Conservation (phyloP, 2,888 invertebrate species). For the Epiblema foenella region DNA sequence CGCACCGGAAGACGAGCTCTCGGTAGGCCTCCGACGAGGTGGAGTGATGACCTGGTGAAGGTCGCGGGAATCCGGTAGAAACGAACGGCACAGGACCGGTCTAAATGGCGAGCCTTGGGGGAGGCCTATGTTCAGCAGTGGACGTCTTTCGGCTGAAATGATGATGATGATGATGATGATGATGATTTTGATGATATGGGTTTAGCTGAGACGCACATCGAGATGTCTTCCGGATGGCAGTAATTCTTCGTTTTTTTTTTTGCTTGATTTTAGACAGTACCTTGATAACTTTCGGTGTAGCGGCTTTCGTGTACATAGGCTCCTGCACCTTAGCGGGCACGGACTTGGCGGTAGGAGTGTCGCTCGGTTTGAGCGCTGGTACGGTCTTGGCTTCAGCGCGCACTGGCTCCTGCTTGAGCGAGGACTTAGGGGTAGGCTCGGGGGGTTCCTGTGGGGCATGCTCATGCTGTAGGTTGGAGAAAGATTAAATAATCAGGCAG, state of each 20-base stretch:
- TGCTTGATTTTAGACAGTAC: slow-evolving; percentile 49
- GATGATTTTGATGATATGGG: no score
- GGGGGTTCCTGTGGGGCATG: slow-evolving; percentile 60
- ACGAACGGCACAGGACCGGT: no score
- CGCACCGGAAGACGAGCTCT: no score
- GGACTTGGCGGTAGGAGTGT: slow-evolving; percentile 67
- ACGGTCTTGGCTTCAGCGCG: slow-evolving; percentile 74
- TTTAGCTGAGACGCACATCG: no score
- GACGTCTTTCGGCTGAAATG: no score
- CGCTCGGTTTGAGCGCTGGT: slow-evolving; percentile 67
- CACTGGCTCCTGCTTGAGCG: slow-evolving; percentile 64
- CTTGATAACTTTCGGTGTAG: slow-evolving; percentile 70
- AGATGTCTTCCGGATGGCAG: no score
- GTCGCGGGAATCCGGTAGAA: no score
- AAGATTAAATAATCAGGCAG: not conserved
- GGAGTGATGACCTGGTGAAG: no score
- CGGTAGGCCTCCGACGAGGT: no score
- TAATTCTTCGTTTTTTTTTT: not conserved
- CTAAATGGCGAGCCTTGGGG: no score
- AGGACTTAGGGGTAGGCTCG: slow-evolving; percentile 62
- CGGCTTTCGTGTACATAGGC: slow-evolving; percentile 75
- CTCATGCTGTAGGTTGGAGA: slow-evolving; percentile 29
- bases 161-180: no score
- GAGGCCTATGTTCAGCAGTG: no score
- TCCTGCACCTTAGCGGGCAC: slow-evolving; percentile 74